phyloP scores from a whole-genome alignment of 1,140 invertebrate species.

The Eubasilissa regina region DNA sequence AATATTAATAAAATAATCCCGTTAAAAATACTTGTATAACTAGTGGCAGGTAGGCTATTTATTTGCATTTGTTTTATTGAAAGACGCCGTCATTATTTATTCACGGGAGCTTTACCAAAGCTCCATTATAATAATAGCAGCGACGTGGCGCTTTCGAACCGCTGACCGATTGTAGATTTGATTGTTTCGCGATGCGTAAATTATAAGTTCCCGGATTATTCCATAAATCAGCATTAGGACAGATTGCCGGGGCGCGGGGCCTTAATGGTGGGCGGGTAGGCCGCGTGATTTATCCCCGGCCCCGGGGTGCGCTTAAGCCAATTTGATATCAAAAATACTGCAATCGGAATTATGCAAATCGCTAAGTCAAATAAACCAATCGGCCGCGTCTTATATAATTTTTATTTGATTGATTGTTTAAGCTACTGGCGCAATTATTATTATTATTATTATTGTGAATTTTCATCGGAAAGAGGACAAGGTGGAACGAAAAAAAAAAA shows the following conservation, averaged over 20 bases:
- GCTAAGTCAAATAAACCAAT: slow-evolving; percentile 31
- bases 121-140: background rate
- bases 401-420: slow-evolving; percentile 23
- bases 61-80: no score
- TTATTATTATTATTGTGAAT: no score
- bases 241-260: slow-evolving; percentile 35
- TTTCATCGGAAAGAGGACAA: slow-evolving; percentile 41
- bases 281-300: slow-evolving; percentile 42
- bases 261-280: slow-evolving; percentile 32
- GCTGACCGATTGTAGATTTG: slow-evolving; percentile 48
- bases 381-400: background rate
- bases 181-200: slow-evolving; percentile 56
- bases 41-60: no score
- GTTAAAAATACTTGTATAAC: no score
- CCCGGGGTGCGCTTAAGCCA: slow-evolving; percentile 16
- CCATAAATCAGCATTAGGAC: slow-evolving; percentile 56
- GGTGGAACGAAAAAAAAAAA: slow-evolving; percentile 13
- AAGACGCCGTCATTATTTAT: background rate
- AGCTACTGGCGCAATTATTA: slow-evolving; percentile 21
- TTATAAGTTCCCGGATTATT: slow-evolving; percentile 50
- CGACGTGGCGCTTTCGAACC: background rate
- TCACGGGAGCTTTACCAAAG: background rate
- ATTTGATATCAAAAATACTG: slow-evolving; percentile 30
- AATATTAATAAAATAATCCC: no score
- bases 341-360: slow-evolving; percentile 35